Conservation (phyloP, 2,113 vertebrate genomes). For the Pholis gunnellus region DNA sequence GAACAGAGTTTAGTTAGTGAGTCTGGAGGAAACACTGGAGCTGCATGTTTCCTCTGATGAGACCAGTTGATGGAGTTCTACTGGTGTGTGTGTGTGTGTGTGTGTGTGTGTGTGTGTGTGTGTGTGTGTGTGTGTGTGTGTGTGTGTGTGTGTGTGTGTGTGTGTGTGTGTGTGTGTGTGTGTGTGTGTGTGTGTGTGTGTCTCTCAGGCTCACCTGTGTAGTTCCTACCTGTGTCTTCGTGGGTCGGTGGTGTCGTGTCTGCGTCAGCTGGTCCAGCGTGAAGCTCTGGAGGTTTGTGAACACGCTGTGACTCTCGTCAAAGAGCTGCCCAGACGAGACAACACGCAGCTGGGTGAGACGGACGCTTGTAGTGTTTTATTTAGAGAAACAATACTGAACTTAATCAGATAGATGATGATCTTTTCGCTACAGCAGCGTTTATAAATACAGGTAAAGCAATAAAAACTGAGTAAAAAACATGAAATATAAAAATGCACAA, state of each 20-base stretch:
- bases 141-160: slow-evolving; percentile 50
- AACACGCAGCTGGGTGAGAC: slow-evolving; percentile 86
- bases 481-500: too few relatives aligned
- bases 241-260: slow-evolving; percentile 90
- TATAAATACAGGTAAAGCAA: too few relatives aligned
- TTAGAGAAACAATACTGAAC: too few relatives aligned
- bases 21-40: slow-evolving; percentile 35
- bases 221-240: slow-evolving; percentile 90
- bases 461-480: too few relatives aligned
- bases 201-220: slow-evolving; percentile 89
- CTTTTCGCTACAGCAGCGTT: too few relatives aligned
- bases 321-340: slow-evolving; percentile 85
- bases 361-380: too few relatives aligned
- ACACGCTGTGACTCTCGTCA: slow-evolving; percentile 88
- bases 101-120: slow-evolving; percentile 58
- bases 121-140: slow-evolving; percentile 61
- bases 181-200: slow-evolving; percentile 1
- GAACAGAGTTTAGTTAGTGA: not conserved
- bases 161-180: not conserved
- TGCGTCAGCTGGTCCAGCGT: slow-evolving; percentile 92
- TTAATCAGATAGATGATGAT: too few relatives aligned
- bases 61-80: not conserved
- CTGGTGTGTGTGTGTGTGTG: slow-evolving; percentile 55
- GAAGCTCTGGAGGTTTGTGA: slow-evolving; percentile 92
- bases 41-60: not conserved